Conservation (phyloP, 2,113 vertebrate species). For the Rhynchomys soricoides region DNA sequence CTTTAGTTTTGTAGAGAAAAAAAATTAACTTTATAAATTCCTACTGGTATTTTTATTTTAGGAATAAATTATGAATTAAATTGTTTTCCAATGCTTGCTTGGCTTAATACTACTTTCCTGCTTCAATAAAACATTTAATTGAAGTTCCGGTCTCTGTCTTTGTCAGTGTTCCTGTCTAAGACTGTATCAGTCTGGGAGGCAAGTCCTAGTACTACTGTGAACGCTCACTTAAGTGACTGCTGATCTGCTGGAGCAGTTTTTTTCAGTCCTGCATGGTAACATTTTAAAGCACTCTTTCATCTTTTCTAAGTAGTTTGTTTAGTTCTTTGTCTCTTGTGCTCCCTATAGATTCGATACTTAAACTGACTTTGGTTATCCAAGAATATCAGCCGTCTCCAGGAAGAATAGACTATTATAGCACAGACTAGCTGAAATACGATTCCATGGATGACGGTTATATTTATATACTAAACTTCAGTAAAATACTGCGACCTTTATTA, state of each 20-base stretch:
- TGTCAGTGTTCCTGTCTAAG: background rate
- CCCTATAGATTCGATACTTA: background rate
- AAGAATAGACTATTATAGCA: constrained; percentile 3
- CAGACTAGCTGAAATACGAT: constrained; percentile 39
- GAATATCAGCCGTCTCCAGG: background rate
- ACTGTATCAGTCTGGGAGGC: background rate
- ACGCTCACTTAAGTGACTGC: background rate
- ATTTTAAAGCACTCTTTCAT: background rate
- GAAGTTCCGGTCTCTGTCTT: background rate
- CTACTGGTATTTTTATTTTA: constrained; percentile 13
- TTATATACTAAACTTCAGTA: constrained; percentile 5
- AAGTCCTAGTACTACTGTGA: background rate
- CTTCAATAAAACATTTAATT: background rate
- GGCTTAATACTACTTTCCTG: constrained; percentile 10
- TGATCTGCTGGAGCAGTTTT: background rate
- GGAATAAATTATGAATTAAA: constrained; percentile 41
- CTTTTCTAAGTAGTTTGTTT: constrained; percentile 6
- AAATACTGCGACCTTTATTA: background rate
- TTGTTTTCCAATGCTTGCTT: background rate
- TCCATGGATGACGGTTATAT: background rate
- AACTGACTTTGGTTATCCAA: background rate
- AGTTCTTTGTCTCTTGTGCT: background rate
- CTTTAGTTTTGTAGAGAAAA: constrained; percentile 38
- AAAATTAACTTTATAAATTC: constrained; percentile 45
- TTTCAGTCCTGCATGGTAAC: background rate